A percentile compares a stretch with the other conserved stretches of the same genome.
Conservation (phyloP, 2,888 invertebrate species). For the Pandemis heparana region DNA sequence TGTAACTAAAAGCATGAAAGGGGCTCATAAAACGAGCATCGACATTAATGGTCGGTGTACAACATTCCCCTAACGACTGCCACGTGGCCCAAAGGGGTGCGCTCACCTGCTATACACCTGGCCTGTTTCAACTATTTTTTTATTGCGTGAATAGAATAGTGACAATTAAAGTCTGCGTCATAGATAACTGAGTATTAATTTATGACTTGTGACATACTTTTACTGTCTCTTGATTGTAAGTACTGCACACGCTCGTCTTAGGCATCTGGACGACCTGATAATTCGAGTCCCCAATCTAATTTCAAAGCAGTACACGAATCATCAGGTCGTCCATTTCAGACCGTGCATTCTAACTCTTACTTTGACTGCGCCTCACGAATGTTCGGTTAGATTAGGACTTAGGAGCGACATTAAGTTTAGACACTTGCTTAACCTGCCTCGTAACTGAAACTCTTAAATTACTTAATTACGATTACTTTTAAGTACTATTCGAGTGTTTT, state of each 20-base stretch:
- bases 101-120: slow-evolving; percentile 16
- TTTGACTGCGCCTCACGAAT: too few relatives aligned
- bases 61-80: slow-evolving; percentile 7
- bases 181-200: background rate
- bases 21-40: background rate
- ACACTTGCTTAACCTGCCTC: too few relatives aligned
- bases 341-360: too few relatives aligned
- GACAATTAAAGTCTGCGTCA: background rate
- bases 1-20: background rate
- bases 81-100: slow-evolving; percentile 15
- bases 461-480: too few relatives aligned
- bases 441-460: too few relatives aligned
- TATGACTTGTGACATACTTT: background rate
- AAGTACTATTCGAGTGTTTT: too few relatives aligned
- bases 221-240: background rate
- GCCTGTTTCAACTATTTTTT: background rate
- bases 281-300: too few relatives aligned
- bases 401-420: too few relatives aligned
- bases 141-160: slow-evolving; percentile 2
- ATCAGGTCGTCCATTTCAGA: too few relatives aligned
- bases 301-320: too few relatives aligned
- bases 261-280: background rate
- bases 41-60: background rate
- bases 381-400: too few relatives aligned
- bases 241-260: background rate